phyloP scores from a whole-genome alignment of 2,797 vertebrate genomes.

The Aeoliscus strigatus region DNA sequence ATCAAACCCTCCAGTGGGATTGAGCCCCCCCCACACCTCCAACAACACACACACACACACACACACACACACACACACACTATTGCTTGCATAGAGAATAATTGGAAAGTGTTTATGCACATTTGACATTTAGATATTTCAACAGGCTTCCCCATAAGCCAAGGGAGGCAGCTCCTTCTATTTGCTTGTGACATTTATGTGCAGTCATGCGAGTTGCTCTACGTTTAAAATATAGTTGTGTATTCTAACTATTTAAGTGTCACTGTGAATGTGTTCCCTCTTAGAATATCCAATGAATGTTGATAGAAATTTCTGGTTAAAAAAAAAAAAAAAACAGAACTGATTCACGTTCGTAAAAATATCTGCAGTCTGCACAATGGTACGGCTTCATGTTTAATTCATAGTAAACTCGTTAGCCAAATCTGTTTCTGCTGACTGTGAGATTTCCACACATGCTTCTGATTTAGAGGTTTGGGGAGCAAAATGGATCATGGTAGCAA shows the following conservation, averaged over 20 bases:
- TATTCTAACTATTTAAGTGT: too few relatives aligned
- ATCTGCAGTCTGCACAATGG: too few relatives aligned
- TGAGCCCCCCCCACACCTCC: conserved; percentile 45
- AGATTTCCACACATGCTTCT: conserved; percentile 2
- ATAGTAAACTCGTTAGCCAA: conserved; percentile 9
- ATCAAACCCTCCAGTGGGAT: conserved; percentile 43
- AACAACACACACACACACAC: conserved; percentile 29
- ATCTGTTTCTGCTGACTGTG: background rate
- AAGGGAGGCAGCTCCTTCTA: conserved; percentile 42
- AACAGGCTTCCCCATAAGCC: conserved; percentile 68
- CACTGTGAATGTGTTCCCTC: too few relatives aligned
- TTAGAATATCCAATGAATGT: too few relatives aligned
- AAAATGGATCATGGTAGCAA: background rate
- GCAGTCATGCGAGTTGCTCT: conserved; percentile 9
- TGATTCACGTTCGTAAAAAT: too few relatives aligned
- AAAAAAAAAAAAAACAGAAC: too few relatives aligned
- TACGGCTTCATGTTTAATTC: conserved; percentile 29
- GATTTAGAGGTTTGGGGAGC: conserved; percentile 15
- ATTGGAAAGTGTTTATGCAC: conserved; percentile 77
- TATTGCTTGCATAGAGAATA: conserved; percentile 49
- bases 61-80: conserved; percentile 12
- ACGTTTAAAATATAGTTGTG: too few relatives aligned
- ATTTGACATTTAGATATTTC: conserved; percentile 80
- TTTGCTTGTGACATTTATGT: conserved; percentile 70
- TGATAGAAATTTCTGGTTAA: too few relatives aligned